A percentile compares a stretch with the other conserved stretches of the same genome.
phyloP scores from a whole-genome alignment of 2,113 vertebrate genomes.

The Oophaga pumilio region DNA sequence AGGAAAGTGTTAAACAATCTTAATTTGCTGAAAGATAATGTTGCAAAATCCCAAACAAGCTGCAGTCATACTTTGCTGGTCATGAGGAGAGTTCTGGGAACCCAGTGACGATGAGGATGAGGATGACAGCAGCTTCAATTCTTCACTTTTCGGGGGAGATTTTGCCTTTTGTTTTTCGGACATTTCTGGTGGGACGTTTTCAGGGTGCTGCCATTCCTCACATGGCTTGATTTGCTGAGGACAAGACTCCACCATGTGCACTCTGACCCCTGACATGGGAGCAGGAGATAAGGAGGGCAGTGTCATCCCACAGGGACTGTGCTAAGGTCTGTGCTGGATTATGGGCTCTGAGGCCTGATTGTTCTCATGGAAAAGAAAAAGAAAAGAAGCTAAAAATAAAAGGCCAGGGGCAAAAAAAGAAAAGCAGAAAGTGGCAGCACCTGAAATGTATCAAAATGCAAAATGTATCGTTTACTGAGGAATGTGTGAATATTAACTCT shows the following conservation, averaged over 20 bases:
- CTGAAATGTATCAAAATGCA: neutral
- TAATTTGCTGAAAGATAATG: neutral
- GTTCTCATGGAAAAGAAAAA: constrained; percentile 59
- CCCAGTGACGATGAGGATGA: neutral
- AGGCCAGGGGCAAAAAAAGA: constrained; percentile 34
- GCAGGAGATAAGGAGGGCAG: constrained; percentile 63
- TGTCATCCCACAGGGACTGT: constrained; percentile 63
- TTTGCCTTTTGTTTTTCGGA: neutral
- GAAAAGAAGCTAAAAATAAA: constrained; percentile 26
- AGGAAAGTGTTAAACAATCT: no score
- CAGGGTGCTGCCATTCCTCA: constrained; percentile 12
- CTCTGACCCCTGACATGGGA: constrained; percentile 70
- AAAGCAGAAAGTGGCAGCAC: constrained; percentile 32
- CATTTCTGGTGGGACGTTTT: neutral
- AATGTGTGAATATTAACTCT: neutral
- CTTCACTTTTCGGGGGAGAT: neutral
- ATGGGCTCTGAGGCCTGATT: constrained; percentile 62
- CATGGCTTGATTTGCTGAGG: constrained; percentile 51
- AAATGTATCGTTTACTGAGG: neutral
- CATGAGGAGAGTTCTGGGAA: no score
- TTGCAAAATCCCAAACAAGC: neutral
- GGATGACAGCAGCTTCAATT: neutral
- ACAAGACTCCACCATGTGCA: constrained; percentile 62
- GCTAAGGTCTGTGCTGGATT: constrained; percentile 66
- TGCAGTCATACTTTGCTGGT: neutral